Conservation (phyloP, 2,888 invertebrate species). For the Heliconius erato region DNA sequence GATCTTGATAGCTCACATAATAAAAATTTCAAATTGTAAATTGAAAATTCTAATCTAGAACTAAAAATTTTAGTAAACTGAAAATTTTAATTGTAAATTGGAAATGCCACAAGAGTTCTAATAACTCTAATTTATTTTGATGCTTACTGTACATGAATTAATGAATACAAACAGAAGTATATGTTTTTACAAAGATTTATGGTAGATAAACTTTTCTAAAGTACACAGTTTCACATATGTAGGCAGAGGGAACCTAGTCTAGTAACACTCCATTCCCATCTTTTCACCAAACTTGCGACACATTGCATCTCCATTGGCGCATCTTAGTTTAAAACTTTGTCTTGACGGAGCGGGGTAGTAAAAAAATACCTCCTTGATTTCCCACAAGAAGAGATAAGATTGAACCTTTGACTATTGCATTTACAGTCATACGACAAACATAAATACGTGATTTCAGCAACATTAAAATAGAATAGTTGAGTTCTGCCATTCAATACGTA, state of each 20-base stretch:
- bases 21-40: conserved; percentile 4
- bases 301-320: background rate
- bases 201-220: too few relatives aligned
- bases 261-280: background rate
- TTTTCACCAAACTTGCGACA: background rate
- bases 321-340: too few relatives aligned
- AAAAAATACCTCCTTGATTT: background rate
- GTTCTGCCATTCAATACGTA: too few relatives aligned
- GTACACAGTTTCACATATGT: background rate
- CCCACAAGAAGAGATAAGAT: background rate
- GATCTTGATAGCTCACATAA: conserved; percentile 15
- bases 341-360: background rate
- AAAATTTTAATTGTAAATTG: background rate
- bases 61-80: too few relatives aligned
- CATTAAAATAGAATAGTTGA: too few relatives aligned
- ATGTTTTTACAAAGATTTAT: too few relatives aligned
- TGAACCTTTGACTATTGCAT: background rate
- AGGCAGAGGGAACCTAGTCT: background rate
- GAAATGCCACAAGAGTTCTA: background rate
- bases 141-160: background rate
- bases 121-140: background rate
- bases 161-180: background rate
- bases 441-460: too few relatives aligned
- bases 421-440: too few relatives aligned
- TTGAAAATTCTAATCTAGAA: background rate